Evolutionary conservation across 2,888 invertebrate species (phyloP).

Genomic region (Macaria notata): DNA sequence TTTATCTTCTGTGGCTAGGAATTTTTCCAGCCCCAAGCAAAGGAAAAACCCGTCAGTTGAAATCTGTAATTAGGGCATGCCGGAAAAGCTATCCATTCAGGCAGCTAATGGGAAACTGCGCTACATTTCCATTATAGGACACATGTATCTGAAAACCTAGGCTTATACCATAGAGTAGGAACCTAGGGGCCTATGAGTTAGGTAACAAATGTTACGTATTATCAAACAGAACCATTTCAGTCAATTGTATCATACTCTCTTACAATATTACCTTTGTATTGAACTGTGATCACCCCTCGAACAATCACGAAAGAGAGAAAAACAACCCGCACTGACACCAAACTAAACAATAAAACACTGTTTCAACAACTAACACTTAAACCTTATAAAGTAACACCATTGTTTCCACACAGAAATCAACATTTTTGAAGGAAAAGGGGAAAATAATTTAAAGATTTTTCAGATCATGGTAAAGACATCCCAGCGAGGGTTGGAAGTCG

Average conservation of each 20-base stretch:
- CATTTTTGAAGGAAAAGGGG: conserved; percentile 47
- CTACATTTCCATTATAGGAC: conserved; percentile 8
- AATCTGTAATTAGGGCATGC: conserved; percentile 16
- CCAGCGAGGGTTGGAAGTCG: conserved; percentile 70
- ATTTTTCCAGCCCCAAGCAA: no score
- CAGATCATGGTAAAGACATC: conserved; percentile 64
- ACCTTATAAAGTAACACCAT: conserved; percentile 42
- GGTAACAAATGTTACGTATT: not conserved
- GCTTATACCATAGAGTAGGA: no score
- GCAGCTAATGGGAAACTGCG: conserved; percentile 19
- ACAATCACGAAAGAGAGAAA: conserved; percentile 50
- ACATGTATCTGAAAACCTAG: not conserved
- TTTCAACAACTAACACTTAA: conserved; percentile 38
- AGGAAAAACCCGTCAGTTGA: no score
- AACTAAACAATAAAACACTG: conserved; percentile 50
- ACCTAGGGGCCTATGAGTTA: conserved; percentile 1
- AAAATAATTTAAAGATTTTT: conserved; percentile 71
- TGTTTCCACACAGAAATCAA: conserved; percentile 53
- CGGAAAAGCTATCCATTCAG: conserved; percentile 18
- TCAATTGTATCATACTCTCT: not conserved
- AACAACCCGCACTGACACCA: conserved; percentile 64
- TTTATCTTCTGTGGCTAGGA: no score
- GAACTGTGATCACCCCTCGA: conserved; percentile 45
- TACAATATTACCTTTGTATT: conserved; percentile 53
- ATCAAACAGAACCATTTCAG: no score